Evolutionary conservation across 2,797 vertebrate species (phyloP), one percentile per base, ranked within the genome.

Genomic region (Falco columbarius): DNA sequence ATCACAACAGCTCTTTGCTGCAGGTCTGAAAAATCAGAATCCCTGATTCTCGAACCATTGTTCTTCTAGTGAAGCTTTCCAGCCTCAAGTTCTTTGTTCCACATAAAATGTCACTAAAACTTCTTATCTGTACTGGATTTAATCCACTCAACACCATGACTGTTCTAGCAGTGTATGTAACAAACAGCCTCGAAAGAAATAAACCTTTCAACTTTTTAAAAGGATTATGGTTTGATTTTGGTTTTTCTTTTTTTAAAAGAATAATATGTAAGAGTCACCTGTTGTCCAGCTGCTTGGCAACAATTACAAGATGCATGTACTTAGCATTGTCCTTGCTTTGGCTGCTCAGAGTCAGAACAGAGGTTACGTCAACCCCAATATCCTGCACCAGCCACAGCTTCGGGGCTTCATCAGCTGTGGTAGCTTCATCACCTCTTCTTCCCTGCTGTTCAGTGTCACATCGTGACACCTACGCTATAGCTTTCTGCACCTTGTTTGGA

Each of bases 91-190:
- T 55, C 56, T 89, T 93, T 93, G 65, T 51, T 86, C 75, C 66
- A 90, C 65, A 83, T 55, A 89, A 97, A 95, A 93, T 23, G 79
- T 77, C 79, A 94, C 74, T 36, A 40, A 76, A 89, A 92, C 46
- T 68, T 92, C 68, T 59, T 56, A 72, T 89, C 89, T 83, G 49
- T 26, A 68, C 42, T 3, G 3, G 42, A 56, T 89, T 81, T 85
- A 89, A 94, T 83, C 68, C 54, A 61, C 58, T 89, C 40, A 71
- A 84, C 79, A 93, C 71, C 9, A 6, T 20, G 63, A 73, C 66
- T 87, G 71, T 84, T 92, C 56, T 56, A 81, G 71, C 61, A 89
- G 54, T 2, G 27, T 63, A 62, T 19, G 49, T 75, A 54, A 89
- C 68, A 84, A 95, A 80, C 3, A 92, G 14, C 19, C 67, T 71